phyloP scores from a whole-genome alignment of 2,113 vertebrate species.

The Festucalex cinctus region DNA sequence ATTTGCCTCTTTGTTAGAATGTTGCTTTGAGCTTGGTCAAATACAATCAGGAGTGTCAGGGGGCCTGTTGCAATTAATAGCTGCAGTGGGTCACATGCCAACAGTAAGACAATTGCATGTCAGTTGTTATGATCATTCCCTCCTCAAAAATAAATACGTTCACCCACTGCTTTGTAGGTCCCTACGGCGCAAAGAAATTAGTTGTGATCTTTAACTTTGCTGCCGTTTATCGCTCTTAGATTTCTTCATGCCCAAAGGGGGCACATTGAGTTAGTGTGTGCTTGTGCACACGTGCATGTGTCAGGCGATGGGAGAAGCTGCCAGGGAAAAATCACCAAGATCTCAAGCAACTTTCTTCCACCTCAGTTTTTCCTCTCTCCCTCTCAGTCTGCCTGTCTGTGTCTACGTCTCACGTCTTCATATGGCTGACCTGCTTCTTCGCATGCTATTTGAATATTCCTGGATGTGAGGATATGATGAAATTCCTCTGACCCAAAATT shows the following conservation, averaged over 20 bases:
- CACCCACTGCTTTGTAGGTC: conserved; percentile 45
- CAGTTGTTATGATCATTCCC: conserved; percentile 58
- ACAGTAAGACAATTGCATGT: conserved; percentile 61
- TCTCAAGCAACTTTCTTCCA: conserved; percentile 50
- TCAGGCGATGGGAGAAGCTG: conserved; percentile 32
- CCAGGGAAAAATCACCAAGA: conserved; percentile 60
- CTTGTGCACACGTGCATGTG: conserved; percentile 5
- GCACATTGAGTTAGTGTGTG: conserved; percentile 5
- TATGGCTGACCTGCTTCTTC: conserved; percentile 59
- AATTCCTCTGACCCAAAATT: conserved; percentile 62
- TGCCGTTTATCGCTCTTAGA: conserved; percentile 55
- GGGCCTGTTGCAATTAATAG: conserved; percentile 59
- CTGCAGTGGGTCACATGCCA: conserved; percentile 55
- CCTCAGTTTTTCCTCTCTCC: conserved; percentile 63
- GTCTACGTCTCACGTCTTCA: conserved; percentile 43
- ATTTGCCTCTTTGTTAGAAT: conserved; percentile 42
- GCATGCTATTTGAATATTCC: conserved; percentile 53
- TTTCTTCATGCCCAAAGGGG: conserved; percentile 36
- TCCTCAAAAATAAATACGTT: conserved; percentile 54
- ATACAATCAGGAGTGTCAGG: conserved; percentile 44
- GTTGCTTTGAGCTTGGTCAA: conserved; percentile 47
- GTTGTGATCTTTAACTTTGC: conserved; percentile 51
- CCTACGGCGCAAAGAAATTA: conserved; percentile 45
- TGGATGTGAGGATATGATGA: conserved; percentile 53
- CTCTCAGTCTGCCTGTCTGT: conserved; percentile 35